Evolutionary conservation across 2,888 invertebrate species (phyloP).

Genomic region (Diplazon laetatorius): DNA sequence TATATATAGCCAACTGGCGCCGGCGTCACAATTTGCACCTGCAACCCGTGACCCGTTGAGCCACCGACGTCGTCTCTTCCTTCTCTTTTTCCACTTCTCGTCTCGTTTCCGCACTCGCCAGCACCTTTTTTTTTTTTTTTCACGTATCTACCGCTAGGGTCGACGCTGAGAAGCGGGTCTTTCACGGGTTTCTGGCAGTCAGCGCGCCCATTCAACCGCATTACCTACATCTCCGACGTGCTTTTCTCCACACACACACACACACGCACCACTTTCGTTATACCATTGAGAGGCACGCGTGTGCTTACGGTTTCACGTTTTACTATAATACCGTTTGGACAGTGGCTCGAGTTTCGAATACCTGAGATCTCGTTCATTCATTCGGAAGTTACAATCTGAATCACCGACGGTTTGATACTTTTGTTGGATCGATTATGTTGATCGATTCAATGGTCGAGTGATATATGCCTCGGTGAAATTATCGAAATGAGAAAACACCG

Average conservation of each 20-base stretch:
- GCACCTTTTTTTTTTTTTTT: no score
- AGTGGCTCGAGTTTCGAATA: conserved; percentile 37
- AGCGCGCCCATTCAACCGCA: conserved; percentile 28
- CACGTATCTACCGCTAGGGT: conserved; percentile 9
- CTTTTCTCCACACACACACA: neutral
- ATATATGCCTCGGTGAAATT: no score
- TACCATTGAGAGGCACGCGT: conserved; percentile 10
- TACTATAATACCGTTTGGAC: conserved; percentile 24
- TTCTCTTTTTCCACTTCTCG: conserved; percentile 16
- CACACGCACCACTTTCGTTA: conserved; percentile 2
- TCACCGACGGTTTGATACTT: neutral
- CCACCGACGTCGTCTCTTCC: conserved; percentile 36
- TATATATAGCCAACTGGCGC: conserved; percentile 69
- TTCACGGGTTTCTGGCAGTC: conserved; percentile 10
- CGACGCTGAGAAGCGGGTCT: conserved; percentile 17
- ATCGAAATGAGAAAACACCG: no score
- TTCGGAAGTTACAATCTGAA: neutral
- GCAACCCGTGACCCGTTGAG: conserved; percentile 63
- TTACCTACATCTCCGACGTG: conserved; percentile 1
- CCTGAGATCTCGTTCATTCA: conserved; percentile 32
- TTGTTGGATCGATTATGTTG: neutral
- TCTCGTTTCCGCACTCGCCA: neutral
- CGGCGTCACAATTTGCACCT: conserved; percentile 76
- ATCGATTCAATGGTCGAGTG: no score
- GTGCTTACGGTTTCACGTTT: conserved; percentile 1